A percentile compares a stretch with the other conserved stretches of the same genome.
These are phyloP conservation scores for Drosophila takahashii DNA, from an alignment of 1,140 invertebrate species.

Conservation along the genomic window DNA sequence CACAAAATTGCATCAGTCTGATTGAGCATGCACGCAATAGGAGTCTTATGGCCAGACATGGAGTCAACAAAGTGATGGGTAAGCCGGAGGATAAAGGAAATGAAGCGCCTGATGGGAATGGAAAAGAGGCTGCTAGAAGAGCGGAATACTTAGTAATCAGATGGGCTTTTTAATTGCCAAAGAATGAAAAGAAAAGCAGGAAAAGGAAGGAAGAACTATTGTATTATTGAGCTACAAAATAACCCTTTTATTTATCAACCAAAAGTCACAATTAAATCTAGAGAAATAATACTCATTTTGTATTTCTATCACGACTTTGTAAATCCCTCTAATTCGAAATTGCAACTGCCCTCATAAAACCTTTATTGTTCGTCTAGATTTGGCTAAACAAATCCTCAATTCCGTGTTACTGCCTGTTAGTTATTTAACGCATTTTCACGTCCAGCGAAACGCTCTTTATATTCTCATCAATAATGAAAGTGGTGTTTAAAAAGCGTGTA, in stretches of 20 bases:
- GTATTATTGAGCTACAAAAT: no score
- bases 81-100: conserved; percentile 61
- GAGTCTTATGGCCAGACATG: conserved; percentile 74
- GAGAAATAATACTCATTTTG: background rate
- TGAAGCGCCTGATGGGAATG: conserved; percentile 32
- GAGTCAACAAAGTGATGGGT: conserved; percentile 80
- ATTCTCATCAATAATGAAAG: conserved; percentile 74
- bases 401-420: conserved; percentile 33
- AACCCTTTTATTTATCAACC: no score
- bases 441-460: conserved; percentile 46
- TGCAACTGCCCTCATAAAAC: conserved; percentile 9
- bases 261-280: no score
- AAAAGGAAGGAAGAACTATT: no score
- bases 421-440: conserved; percentile 50
- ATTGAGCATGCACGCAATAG: conserved; percentile 81
- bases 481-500: conserved; percentile 76
- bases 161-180: background rate
- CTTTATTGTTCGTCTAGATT: conserved; percentile 14
- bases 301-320: background rate
- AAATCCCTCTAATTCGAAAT: conserved; percentile 18
- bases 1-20: conserved; percentile 83
- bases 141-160: no score
- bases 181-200: background rate
- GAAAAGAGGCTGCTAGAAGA: background rate
- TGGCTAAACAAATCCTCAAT: conserved; percentile 24